Base-by-base conservation (phyloP, 1,140 invertebrate genomes). In the Daktulosphaira vitifoliae region DNA sequence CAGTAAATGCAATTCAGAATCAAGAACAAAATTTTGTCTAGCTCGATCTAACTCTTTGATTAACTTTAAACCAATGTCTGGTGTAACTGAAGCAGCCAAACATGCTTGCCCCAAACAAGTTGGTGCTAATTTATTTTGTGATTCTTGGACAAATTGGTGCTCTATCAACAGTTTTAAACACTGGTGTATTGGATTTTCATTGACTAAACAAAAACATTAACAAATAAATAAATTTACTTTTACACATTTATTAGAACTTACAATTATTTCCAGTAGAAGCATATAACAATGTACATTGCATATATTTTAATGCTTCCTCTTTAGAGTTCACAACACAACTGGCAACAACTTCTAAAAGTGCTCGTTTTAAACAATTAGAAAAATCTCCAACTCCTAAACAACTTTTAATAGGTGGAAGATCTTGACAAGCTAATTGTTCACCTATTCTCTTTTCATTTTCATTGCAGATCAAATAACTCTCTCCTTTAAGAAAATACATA, bases 1-100 rank as follows among this genome's bases (percentile, higher is more conserved):
- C 50, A 98, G 83, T 33, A 98, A 81, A 76, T 99, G 96, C 0
- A 99, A 79, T 72, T 99, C 95, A 69, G 87, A 92, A 72, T 97
- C 92, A 8, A 99, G 77, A 0, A 94, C 92, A 74, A 99, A 89
- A 71, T 87, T 89, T 71, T 86, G 84, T 44, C 92, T 78, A 0
- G 95, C 92, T 75, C 86, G 88, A 73, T 93, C 84, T n/a, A 98
- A 73, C 74, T 98, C 95, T 70, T 84, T 82, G 72, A 97, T 91
- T 18, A 98, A 79, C 29, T 84, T 80, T 3, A 96, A 77, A 2
- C 90, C 92, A 73, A 98, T 92, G 73, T 89, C 87, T 0, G 95
- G 95, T 16, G 92, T 85, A 73, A 98, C 82, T 0, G 92, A 91
- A 1, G 95, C 95, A 50, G 90, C 85, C 18, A 98, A 76, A 72